Base-by-base conservation (phyloP, 1,140 invertebrate species). In the Nasonia vitripennis region DNA sequence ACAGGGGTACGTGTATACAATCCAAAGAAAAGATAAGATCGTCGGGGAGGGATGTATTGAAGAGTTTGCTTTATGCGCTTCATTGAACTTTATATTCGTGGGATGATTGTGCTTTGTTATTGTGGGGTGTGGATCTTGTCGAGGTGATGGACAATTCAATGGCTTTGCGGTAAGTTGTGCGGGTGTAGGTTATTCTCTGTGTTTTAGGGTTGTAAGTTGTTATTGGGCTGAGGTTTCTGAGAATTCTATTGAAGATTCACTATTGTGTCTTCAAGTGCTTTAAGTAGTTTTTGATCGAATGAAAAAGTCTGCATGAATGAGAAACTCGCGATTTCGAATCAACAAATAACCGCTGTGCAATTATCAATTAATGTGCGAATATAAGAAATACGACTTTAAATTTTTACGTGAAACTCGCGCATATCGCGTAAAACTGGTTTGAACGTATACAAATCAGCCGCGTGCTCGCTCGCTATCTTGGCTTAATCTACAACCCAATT, bases 1-100 rank as follows among this genome's bases (percentile, higher is more conserved):
- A 87, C 87, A 88, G 85, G 86, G 87, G 20, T 62, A 62, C 55
- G 55, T n/a, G 48, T 17, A 17, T n/a, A 62, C 55, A 62, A n/a
- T 62, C 55, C 55, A 62, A 62, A 62, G 55, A 62, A 62, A 62
- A 62, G 55, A 62, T 62, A 62, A 62, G 17, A 62, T 62, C 55
- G 55, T 7, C 55, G 55, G 17, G 20, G 20, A n/a, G 17, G 20
- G n/a, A 62, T 62, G 55, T 62, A 62, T 62, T 55, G 17, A 55
- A 20, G 12, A 55, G 51, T 2, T 20, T 55, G 51, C 51, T 55
- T n/a, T 62, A 9, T 62, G 55, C 55, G 17, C 20, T 62, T 62
- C 55, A 62, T 62, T 62, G 17, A 62, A n/a, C 17, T 3, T 7
- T 62, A 45, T 62, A 45, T 62, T 62, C 55, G 51, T n/a, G 55